Conservation (phyloP, 2,797 vertebrate genomes). For the Atherinosoma microstoma region DNA sequence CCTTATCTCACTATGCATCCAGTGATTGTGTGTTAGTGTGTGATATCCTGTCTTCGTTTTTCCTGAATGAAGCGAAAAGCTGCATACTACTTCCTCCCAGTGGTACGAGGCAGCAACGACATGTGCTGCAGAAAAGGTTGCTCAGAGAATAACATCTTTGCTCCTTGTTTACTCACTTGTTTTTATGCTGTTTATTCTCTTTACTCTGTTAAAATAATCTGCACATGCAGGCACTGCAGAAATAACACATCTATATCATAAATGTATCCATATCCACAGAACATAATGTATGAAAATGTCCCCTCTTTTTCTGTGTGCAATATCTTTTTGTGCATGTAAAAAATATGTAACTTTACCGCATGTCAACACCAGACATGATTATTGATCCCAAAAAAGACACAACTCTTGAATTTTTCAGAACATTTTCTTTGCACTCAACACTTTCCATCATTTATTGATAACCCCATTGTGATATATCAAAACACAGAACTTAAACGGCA, state of each 20-base stretch:
- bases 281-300: not conserved
- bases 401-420: too few species aligned
- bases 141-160: not conserved
- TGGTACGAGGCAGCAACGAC: constrained; percentile 23
- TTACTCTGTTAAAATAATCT: not conserved
- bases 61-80: not conserved
- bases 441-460: too few species aligned
- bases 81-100: constrained; percentile 38
- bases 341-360: not conserved
- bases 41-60: constrained; percentile 14
- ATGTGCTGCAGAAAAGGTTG: not conserved
- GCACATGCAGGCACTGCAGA: not conserved
- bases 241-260: not conserved
- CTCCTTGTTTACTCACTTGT: not conserved
- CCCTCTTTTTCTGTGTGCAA: not conserved
- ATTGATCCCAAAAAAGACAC: too few species aligned
- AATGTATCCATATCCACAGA: not conserved
- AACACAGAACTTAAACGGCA: too few species aligned
- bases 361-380: too few species aligned
- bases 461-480: too few species aligned
- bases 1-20: not conserved
- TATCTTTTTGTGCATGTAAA: not conserved
- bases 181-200: not conserved
- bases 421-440: too few species aligned
- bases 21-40: not conserved